Evolutionary conservation across 2,888 invertebrate genomes (phyloP).

Genomic region (Oxyteleia sp.): DNA sequence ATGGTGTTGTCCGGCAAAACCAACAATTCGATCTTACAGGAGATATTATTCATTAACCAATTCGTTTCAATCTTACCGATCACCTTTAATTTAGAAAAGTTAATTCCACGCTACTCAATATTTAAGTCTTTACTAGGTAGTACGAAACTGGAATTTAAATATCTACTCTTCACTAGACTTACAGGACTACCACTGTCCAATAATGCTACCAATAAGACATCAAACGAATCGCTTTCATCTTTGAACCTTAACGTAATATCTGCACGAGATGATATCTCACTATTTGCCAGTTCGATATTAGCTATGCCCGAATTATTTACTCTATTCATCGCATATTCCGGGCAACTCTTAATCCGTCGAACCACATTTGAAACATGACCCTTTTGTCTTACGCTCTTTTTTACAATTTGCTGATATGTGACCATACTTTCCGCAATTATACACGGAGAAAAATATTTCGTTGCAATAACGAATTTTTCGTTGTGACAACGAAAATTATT

Average conservation of each 20-base stretch:
- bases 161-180: constrained; percentile 14
- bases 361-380: constrained; percentile 14
- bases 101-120: constrained; percentile 4
- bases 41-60: not conserved
- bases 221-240: not conserved
- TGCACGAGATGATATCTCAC: not conserved
- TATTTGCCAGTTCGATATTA: not conserved
- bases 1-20: constrained; percentile 54
- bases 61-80: constrained; percentile 5
- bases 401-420: constrained; percentile 1
- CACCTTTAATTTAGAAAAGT: constrained; percentile 8
- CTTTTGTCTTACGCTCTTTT: not conserved
- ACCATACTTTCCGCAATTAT: constrained; percentile 18
- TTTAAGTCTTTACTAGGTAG: not conserved
- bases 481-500: too few relatives aligned
- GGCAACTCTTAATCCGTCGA: not conserved
- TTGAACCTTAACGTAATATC: not conserved
- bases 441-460: too few relatives aligned
- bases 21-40: constrained; percentile 9
- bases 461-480: too few relatives aligned
- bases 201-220: not conserved
- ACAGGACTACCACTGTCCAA: constrained; percentile 22
- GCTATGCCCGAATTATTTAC: not conserved
- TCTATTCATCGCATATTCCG: not conserved
- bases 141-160: constrained; percentile 13